phyloP scores from a whole-genome alignment of 2,113 vertebrate species.

The Rhagologus leucostigma region DNA sequence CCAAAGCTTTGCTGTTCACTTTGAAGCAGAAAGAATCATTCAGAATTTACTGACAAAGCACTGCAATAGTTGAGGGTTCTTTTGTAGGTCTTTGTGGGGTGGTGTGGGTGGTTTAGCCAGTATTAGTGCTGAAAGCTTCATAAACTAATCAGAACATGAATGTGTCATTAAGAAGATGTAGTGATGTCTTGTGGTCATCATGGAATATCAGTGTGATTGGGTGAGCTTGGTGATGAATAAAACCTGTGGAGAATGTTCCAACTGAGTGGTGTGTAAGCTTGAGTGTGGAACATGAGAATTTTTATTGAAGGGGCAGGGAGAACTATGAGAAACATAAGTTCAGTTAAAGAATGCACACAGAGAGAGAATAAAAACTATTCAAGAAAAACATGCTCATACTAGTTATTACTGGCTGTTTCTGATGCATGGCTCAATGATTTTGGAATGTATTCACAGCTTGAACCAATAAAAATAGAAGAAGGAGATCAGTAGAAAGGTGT shows the following conservation, averaged over 20 bases:
- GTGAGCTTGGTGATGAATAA: neutral
- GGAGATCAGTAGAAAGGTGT: neutral
- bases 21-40: neutral
- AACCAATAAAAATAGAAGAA: neutral
- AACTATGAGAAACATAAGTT: neutral
- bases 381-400: neutral
- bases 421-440: neutral
- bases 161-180: neutral
- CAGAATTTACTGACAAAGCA: neutral
- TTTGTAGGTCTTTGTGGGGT: neutral
- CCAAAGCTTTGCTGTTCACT: neutral
- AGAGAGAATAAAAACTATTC: neutral
- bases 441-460: neutral
- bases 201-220: neutral
- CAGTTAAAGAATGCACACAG: neutral
- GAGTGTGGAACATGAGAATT: neutral
- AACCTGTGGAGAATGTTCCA: neutral
- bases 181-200: neutral
- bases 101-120: neutral
- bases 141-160: neutral
- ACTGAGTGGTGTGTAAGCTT: rapidly evolving
- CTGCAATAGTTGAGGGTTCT: neutral
- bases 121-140: neutral
- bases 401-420: neutral
- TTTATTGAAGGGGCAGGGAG: neutral